These are phyloP conservation scores for Seira ritae DNA, from an alignment of 2,888 invertebrate genomes.

Conservation along the genomic window DNA sequence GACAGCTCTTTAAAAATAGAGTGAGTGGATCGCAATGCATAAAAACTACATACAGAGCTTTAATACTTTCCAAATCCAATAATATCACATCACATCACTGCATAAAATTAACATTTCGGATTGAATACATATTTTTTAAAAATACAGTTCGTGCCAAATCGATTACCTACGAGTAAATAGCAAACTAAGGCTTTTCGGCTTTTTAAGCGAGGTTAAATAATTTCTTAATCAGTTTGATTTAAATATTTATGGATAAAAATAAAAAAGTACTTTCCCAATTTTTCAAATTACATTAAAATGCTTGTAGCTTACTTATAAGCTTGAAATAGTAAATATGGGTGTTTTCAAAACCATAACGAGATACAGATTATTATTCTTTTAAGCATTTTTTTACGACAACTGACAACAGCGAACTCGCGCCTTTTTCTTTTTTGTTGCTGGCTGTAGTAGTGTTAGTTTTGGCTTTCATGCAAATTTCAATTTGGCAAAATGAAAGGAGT, in stretches of 20 bases:
- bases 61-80: slow-evolving; percentile 13
- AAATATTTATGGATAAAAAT: slow-evolving; percentile 27
- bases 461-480: slow-evolving; percentile 39
- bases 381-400: background rate
- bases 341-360: slow-evolving; percentile 18
- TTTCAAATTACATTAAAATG: background rate
- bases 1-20: slow-evolving; percentile 21
- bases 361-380: background rate
- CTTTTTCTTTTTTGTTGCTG: background rate
- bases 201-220: slow-evolving; percentile 4
- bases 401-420: background rate
- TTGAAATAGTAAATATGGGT: background rate
- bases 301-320: background rate
- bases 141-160: background rate
- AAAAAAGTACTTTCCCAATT: slow-evolving; percentile 8
- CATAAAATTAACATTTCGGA: slow-evolving; percentile 14
- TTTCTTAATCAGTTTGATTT: slow-evolving; percentile 30
- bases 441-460: background rate
- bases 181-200: too few species aligned
- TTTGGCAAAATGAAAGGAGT: slow-evolving; percentile 42
- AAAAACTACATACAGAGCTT: too few species aligned
- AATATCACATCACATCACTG: background rate
- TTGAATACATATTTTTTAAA: background rate
- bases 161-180: too few species aligned
- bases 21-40: too few species aligned